These are phyloP conservation scores for Trachymyrmex septentrionalis DNA, from an alignment of 1,140 invertebrate genomes.

Conservation along the genomic window DNA sequence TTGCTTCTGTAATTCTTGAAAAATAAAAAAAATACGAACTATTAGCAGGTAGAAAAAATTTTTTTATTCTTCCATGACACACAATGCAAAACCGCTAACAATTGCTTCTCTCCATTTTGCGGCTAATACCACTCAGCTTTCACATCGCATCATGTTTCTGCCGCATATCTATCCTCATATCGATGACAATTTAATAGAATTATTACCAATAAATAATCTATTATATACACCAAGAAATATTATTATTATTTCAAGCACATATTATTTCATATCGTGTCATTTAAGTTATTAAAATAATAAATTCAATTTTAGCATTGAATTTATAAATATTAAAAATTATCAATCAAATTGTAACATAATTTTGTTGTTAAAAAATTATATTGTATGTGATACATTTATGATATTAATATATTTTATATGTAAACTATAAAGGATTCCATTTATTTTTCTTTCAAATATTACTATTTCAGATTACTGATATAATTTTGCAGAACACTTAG, in stretches of 20 bases:
- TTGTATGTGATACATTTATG: too few species aligned
- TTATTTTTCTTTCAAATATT: not conserved
- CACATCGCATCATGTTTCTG: not conserved
- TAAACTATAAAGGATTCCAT: not conserved
- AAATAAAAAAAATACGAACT: not conserved
- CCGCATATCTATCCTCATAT: not conserved
- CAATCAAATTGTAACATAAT: not conserved
- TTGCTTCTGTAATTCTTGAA: not conserved
- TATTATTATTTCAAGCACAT: not conserved
- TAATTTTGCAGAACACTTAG: not conserved
- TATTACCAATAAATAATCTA: not conserved
- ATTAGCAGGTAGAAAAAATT: not conserved
- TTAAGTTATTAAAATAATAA: slow-evolving; percentile 14
- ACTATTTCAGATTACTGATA: not conserved
- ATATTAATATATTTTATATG: not conserved
- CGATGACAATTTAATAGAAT: not conserved
- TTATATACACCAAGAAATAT: not conserved
- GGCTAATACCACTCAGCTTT: not conserved
- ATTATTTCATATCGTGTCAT: not conserved
- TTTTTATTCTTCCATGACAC: not conserved
- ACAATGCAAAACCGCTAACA: slow-evolving; percentile 24
- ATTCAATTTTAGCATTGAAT: not conserved
- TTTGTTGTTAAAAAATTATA: not conserved
- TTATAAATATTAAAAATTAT: slow-evolving; percentile 26
- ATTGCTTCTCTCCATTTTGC: slow-evolving; percentile 23